phyloP scores from a whole-genome alignment of 2,888 invertebrate species.

The Lordiphosa fenestrarum region DNA sequence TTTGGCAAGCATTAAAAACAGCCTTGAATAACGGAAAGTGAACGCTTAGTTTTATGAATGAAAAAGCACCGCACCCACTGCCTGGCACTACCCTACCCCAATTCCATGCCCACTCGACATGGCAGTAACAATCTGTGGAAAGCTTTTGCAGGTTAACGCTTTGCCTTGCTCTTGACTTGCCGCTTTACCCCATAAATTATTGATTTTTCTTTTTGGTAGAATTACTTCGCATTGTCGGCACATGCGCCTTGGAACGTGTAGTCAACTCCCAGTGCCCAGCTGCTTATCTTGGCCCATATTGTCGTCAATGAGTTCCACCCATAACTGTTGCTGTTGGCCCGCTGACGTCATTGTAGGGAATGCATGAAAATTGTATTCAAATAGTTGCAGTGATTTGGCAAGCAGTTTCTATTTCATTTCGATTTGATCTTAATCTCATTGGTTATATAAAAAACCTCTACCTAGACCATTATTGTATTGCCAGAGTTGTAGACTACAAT shows the following conservation, averaged over 20 bases:
- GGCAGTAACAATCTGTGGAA: background rate
- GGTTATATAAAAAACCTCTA: too few species aligned
- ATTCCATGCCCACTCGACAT: slow-evolving; percentile 1
- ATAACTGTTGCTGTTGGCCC: slow-evolving; percentile 29
- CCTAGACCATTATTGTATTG: too few species aligned
- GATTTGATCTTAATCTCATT: too few species aligned
- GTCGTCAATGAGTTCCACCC: slow-evolving; percentile 34
- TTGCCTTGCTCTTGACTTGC: slow-evolving; percentile 77
- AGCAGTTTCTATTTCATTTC: too few species aligned
- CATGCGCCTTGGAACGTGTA: slow-evolving; percentile 57
- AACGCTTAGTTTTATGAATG: slow-evolving; percentile 62
- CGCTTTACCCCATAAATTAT: slow-evolving; percentile 72
- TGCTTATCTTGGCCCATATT: slow-evolving; percentile 38
- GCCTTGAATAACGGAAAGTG: slow-evolving; percentile 43
- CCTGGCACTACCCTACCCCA: background rate
- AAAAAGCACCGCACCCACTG: slow-evolving; percentile 40
- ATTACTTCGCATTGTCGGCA: slow-evolving; percentile 28
- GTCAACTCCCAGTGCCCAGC: slow-evolving; percentile 11
- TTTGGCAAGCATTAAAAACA: background rate
- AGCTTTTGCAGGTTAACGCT: slow-evolving; percentile 38
- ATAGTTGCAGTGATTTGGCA: background rate
- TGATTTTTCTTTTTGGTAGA: slow-evolving; percentile 52
- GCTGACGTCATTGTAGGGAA: slow-evolving; percentile 24
- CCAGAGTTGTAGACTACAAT: too few species aligned
- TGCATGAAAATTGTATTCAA: background rate